Conservation (phyloP, 2,888 invertebrate species). For the Scaptomyza tumidula region DNA sequence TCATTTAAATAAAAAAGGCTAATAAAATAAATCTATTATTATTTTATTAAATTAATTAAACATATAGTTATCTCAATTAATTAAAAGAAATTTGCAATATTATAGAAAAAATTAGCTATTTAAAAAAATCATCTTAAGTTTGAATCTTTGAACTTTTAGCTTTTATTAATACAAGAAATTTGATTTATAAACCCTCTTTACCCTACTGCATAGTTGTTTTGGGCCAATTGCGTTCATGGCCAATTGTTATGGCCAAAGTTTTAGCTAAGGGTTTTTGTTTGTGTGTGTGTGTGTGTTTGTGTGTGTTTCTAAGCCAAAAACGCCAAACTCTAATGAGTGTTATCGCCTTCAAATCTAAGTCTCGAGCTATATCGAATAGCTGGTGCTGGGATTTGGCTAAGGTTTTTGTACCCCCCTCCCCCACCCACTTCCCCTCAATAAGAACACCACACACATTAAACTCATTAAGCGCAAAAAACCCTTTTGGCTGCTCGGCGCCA, state of each 20-base stretch:
- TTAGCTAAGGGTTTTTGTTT: slow-evolving; percentile 21
- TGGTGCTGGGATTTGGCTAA: slow-evolving; percentile 16
- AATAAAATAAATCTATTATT: too few species aligned
- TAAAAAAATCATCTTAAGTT: too few species aligned
- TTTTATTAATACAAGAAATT: slow-evolving; percentile 7
- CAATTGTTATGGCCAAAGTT: slow-evolving; percentile 73
- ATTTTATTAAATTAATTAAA: too few species aligned
- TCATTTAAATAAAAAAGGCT: too few species aligned
- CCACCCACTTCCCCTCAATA: neutral
- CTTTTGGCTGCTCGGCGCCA: slow-evolving; percentile 72
- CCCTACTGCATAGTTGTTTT: slow-evolving; percentile 9
- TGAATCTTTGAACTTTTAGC: too few species aligned
- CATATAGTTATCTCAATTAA: too few species aligned
- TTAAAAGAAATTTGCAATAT: too few species aligned
- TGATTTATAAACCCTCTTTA: slow-evolving; percentile 2
- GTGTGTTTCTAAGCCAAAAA: slow-evolving; percentile 48
- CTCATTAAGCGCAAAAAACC: slow-evolving; percentile 70
- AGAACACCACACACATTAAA: slow-evolving; percentile 47
- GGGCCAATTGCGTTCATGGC: slow-evolving; percentile 52
- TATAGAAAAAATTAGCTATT: too few species aligned
- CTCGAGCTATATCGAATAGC: slow-evolving; percentile 25
- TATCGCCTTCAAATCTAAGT: slow-evolving; percentile 66
- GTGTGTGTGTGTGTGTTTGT: slow-evolving; percentile 12
- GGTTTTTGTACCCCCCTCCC: slow-evolving; percentile 26
- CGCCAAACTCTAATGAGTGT: slow-evolving; percentile 69